Evolutionary conservation across 2,113 vertebrate genomes (phyloP).

Genomic region (Strix uralensis): DNA sequence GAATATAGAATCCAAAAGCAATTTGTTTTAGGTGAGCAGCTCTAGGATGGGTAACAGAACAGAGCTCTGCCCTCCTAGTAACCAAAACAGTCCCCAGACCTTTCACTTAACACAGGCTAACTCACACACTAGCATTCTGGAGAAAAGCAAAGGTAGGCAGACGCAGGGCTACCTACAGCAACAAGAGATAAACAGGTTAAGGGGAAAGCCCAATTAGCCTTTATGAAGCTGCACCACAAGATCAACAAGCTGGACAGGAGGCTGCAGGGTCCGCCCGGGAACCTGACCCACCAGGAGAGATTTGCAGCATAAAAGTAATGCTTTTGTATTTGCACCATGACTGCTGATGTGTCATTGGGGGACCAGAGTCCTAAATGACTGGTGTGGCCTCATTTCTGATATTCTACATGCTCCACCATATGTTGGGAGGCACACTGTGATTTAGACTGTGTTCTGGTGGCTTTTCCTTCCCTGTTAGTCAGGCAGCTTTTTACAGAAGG

Average conservation of each 20-base stretch:
- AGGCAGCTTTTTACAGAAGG: background rate
- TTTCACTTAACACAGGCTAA: background rate
- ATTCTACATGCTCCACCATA: background rate
- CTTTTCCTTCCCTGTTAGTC: background rate
- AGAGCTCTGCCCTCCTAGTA: background rate
- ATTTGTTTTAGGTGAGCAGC: background rate
- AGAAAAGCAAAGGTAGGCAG: background rate
- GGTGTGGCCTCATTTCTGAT: background rate
- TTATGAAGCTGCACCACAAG: background rate
- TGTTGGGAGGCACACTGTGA: background rate
- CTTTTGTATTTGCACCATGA: background rate
- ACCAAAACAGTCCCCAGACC: background rate
- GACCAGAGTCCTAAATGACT: background rate
- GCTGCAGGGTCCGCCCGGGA: background rate
- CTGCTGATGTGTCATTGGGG: background rate
- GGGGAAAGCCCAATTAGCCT: background rate
- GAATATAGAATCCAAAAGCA: background rate
- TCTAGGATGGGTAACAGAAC: background rate
- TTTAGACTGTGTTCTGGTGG: background rate
- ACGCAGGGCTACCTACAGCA: background rate
- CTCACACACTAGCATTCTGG: background rate
- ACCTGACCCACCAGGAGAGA: background rate
- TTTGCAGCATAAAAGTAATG: fast-evolving
- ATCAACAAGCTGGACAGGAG: background rate
- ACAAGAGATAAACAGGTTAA: background rate